phyloP scores from a whole-genome alignment of 2,113 vertebrate genomes.

The Holacanthus passer region DNA sequence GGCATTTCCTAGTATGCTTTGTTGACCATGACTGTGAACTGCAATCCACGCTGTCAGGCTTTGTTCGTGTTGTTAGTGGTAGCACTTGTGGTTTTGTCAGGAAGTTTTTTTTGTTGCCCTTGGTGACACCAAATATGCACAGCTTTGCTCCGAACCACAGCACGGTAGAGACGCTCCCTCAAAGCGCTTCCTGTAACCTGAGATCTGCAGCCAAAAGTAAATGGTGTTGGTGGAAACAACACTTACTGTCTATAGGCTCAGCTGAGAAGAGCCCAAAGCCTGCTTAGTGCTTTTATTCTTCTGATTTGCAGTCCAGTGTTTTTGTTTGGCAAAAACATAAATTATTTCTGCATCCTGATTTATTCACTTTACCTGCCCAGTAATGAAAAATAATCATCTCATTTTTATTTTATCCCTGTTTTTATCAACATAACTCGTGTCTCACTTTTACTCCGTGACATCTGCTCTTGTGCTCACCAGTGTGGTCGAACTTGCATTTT shows the following conservation, averaged over 20 bases:
- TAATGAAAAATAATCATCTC: background rate
- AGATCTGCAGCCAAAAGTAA: slow-evolving; percentile 63
- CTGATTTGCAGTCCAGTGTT: slow-evolving; percentile 18
- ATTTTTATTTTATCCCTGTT: no score
- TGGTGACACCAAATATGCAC: slow-evolving; percentile 70
- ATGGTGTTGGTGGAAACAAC: slow-evolving; percentile 62
- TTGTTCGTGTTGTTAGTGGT: slow-evolving; percentile 54
- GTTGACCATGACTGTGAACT: slow-evolving; percentile 37
- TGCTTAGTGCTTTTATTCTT: background rate
- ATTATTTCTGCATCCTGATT: background rate
- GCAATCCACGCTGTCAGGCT: slow-evolving; percentile 30
- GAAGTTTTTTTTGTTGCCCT: slow-evolving; percentile 63
- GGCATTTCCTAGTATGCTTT: slow-evolving; percentile 15
- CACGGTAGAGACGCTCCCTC: slow-evolving; percentile 62
- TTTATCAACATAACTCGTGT: background rate
- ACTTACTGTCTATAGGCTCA: slow-evolving; percentile 17
- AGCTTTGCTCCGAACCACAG: slow-evolving; percentile 61
- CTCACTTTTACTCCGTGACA: slow-evolving; percentile 13
- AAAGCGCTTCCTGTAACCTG: slow-evolving; percentile 76
- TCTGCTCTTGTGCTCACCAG: slow-evolving; percentile 7
- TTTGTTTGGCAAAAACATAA: background rate
- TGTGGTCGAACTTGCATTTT: slow-evolving; percentile 28
- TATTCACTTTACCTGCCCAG: background rate
- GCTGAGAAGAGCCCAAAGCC: background rate
- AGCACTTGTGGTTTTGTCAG: slow-evolving; percentile 65